Evolutionary conservation across 2,113 vertebrate genomes (phyloP), one percentile per base, ranked within the genome.

Genomic region (Tylochromis polylepis): DNA sequence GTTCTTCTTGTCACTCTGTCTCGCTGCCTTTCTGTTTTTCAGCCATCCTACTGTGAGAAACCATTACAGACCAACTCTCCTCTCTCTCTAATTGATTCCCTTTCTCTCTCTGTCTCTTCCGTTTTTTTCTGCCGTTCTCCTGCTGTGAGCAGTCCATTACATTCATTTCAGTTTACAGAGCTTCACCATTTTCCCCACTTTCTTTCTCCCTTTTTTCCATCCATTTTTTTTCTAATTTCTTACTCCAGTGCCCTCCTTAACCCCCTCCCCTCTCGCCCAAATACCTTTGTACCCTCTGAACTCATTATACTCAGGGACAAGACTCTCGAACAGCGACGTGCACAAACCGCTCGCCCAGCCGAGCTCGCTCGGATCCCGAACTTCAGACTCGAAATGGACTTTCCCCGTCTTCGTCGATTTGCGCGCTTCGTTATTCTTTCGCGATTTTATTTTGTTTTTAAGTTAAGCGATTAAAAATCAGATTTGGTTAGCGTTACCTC

Each of bases 71-170:
- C 90, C 88, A 88, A 93, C 95, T 95, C 93, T 90, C 88, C 91
- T 94, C 93, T 95, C 92, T 92, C 93, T 95, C 94, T 96, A 96
- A 96, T 96, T 96, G 96, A 95, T 95, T 94, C 91, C 85, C 88
- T 91, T 92, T 94, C 88, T 88, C 89, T 92, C 88, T 88, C 67
- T 46, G 55, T 89, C 93, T 90, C 93, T 87, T 75, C 59, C 8
- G 38, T 85, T 82, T 83, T 83, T 85, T 72, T 8, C 78, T 79
- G 87, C 86, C 77, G 31, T 86, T 70, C 84, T 89, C 90, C 96
- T 55, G 95, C 96, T 95, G 96, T 91, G 95, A 95, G 79, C 91
- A 67, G 89, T 93, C 95, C 92, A 93, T 92, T 88, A 91, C 83
- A 86, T 93, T 95, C 89, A 94, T 96, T 95, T 95, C 92, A 92